phyloP scores from a whole-genome alignment of 2,113 vertebrate genomes.

The Notarius lentiginosus region DNA sequence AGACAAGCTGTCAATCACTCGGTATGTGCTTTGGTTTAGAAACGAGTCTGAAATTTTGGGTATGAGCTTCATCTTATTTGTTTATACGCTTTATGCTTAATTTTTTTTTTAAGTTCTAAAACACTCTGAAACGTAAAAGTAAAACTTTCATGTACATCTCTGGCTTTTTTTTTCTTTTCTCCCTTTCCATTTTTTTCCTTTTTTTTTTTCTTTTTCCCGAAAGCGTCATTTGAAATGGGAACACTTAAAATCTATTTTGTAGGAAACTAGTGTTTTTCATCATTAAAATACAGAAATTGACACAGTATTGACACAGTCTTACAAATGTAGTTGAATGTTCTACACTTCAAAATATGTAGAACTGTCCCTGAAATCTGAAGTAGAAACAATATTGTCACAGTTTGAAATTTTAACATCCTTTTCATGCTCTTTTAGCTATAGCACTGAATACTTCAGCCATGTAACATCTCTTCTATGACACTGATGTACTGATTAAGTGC shows the following conservation, averaged over 20 bases:
- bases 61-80: constrained; percentile 77
- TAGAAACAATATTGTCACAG: constrained; percentile 81
- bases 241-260: constrained; percentile 82
- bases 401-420: constrained; percentile 67
- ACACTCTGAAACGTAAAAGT: constrained; percentile 82
- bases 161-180: constrained; percentile 53
- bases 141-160: constrained; percentile 52
- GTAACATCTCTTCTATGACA: constrained; percentile 76
- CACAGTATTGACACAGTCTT: constrained; percentile 82
- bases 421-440: constrained; percentile 32
- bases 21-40: constrained; percentile 95
- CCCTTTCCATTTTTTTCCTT: constrained; percentile 56
- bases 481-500: constrained; percentile 79
- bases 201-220: constrained; percentile 57
- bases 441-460: constrained; percentile 51
- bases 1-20: constrained; percentile 83
- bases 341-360: constrained; percentile 70
- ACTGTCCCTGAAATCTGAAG: constrained; percentile 86
- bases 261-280: constrained; percentile 93
- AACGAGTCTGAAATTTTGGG: constrained; percentile 87
- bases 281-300: constrained; percentile 90
- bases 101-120: constrained; percentile 67
- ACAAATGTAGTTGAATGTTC: constrained; percentile 79
- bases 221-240: constrained; percentile 73
- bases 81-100: constrained; percentile 76